phyloP scores from a whole-genome alignment of 2,113 vertebrate species.

The Dermatemys mawii region DNA sequence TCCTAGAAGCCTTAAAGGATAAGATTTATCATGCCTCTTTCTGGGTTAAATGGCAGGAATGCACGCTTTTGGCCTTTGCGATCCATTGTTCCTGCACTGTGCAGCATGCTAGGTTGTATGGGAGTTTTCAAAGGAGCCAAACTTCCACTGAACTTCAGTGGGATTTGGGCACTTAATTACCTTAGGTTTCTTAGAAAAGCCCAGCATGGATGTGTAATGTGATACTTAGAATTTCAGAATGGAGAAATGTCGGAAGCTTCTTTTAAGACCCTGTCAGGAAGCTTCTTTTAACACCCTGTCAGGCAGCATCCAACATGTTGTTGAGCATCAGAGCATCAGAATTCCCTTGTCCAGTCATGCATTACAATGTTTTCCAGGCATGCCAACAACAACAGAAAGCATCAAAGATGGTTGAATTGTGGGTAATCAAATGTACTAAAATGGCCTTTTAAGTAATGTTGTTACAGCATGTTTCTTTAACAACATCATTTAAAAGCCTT shows the following conservation, averaged over 20 bases:
- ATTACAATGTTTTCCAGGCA: constrained; percentile 45
- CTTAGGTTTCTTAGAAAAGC: background rate
- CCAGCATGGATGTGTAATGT: background rate
- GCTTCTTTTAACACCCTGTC: background rate
- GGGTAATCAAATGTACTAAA: constrained; percentile 66
- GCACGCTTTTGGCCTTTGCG: background rate
- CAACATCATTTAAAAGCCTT: constrained; percentile 56
- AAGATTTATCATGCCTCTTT: background rate
- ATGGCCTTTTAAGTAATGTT: constrained; percentile 69
- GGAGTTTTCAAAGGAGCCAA: background rate
- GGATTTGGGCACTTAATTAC: background rate
- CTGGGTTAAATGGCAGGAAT: background rate
- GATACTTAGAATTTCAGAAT: background rate
- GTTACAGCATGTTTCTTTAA: constrained; percentile 50
- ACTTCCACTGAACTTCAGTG: background rate
- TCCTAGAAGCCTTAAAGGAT: background rate
- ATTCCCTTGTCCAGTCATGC: constrained; percentile 47
- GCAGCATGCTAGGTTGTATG: background rate
- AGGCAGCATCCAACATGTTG: background rate
- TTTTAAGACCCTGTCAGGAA: background rate
- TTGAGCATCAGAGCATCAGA: constrained; percentile 29
- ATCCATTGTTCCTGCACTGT: background rate
- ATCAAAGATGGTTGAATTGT: constrained; percentile 68
- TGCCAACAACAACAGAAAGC: constrained; percentile 70
- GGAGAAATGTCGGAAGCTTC: background rate